Evolutionary conservation across 1,140 invertebrate genomes (phyloP), one percentile per base, ranked within the genome.

Genomic region (Drosophila parvula): DNA sequence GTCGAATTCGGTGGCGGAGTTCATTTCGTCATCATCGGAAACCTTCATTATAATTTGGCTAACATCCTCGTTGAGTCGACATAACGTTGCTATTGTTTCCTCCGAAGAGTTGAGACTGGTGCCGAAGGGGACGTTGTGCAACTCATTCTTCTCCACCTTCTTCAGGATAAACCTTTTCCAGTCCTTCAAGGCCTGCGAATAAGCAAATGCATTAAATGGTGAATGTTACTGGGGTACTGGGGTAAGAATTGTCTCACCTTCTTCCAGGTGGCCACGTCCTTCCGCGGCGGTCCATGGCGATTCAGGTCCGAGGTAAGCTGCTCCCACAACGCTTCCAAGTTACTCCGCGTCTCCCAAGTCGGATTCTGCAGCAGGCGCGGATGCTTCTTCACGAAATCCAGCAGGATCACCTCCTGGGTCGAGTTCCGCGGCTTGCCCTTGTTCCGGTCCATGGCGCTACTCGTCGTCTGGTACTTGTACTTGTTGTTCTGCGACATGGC

Each of bases 141-240:
- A 53, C 65, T 88, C 84, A 18, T 89, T 88, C 48, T 80, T 89
- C 14, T 89, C 83, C 32, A 88, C 84, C 48, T 88, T 88, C 36
- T 84, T 88, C 8, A 83, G 67, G 32, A 88, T 84, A 16, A 89
- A 89, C 28, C 84, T 64, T 16, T 88, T 88, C 83, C 83, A 88
- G 84, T 88, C 83, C 57, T 89, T 88, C 27, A 88, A 38, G 2
- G 83, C 84, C 83, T 88, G 10, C 4, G 6, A 27, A 18, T 12
- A 18, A 34, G 11, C 3, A n/a, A 45, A 12, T 14, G 5, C 3
- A 10, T 67, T 30, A 47, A 28, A 2, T 22, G 0, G 10, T 10
- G 28, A 9, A 16, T 11, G 4, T 5, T 53, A 28, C n/a, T n/a
- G n/a, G n/a, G n/a, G n/a, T 10, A 0, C 7, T 10, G 11, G 12